Percentiles rank a stretch among this genome's conserved stretches.
Evolutionary conservation across 2,888 invertebrate genomes (phyloP).

Genomic region (Epinotia nisella): DNA sequence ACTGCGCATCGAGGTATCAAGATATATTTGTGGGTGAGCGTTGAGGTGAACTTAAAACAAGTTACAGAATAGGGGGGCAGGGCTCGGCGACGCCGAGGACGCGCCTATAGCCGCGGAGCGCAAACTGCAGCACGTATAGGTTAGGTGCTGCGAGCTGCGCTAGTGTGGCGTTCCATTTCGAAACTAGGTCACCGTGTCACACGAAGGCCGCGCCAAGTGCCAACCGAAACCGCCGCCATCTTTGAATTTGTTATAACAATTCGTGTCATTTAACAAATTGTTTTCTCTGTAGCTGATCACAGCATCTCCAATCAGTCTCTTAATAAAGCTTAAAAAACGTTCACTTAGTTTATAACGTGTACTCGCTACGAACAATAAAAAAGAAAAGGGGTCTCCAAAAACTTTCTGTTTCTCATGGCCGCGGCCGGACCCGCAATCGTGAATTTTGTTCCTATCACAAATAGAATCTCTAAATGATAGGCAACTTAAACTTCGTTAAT

Average conservation of each 20-base stretch:
- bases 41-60: no score
- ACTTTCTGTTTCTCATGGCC: slow-evolving; percentile 74
- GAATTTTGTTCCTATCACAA: slow-evolving; percentile 66
- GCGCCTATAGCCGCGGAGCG: slow-evolving; percentile 7
- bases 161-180: slow-evolving; percentile 81
- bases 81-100: slow-evolving; percentile 15
- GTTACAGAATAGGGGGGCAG: no score
- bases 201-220: slow-evolving; percentile 77
- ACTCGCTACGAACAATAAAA: slow-evolving; percentile 51
- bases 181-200: slow-evolving; percentile 83
- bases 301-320: neutral
- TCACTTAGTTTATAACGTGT: slow-evolving; percentile 39
- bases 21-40: no score
- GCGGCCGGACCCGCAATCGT: slow-evolving; percentile 58
- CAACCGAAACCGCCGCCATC: slow-evolving; percentile 76
- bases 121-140: slow-evolving; percentile 58
- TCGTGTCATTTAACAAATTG: slow-evolving; percentile 56
- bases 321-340: neutral
- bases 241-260: slow-evolving; percentile 73
- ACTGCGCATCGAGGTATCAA: no score
- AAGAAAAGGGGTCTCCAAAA: slow-evolving; percentile 68
- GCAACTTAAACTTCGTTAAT: neutral
- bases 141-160: slow-evolving; percentile 66
- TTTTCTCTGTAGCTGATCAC: neutral
- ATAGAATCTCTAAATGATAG: slow-evolving; percentile 34